Evolutionary conservation across 1,140 invertebrate genomes (phyloP).

Genomic region (Orchesella cincta): DNA sequence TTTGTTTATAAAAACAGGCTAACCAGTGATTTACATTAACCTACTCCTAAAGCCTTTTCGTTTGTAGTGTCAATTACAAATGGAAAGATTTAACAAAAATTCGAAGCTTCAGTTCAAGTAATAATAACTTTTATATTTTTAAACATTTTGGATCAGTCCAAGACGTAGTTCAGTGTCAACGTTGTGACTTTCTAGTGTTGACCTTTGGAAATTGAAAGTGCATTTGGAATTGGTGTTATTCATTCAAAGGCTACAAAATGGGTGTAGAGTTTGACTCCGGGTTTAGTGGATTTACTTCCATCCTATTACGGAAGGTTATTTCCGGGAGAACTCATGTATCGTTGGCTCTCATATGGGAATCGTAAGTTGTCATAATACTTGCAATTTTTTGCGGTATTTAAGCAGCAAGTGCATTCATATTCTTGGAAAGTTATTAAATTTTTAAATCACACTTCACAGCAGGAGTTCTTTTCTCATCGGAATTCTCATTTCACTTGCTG

Average conservation of each 20-base stretch:
- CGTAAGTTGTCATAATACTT: slow-evolving; percentile 59
- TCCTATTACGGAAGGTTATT: slow-evolving; percentile 88
- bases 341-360: slow-evolving; percentile 85
- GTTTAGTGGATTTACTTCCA: slow-evolving; percentile 68
- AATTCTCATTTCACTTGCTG: slow-evolving; percentile 92
- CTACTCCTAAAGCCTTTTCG: too few species aligned
- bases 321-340: slow-evolving; percentile 78
- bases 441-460: slow-evolving; percentile 63
- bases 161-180: too few species aligned
- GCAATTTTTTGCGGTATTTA: slow-evolving; percentile 20
- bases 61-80: too few species aligned
- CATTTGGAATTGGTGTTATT: background rate
- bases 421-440: slow-evolving; percentile 35
- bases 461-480: slow-evolving; percentile 75
- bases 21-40: background rate
- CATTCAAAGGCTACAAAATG: too few species aligned
- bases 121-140: background rate
- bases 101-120: background rate
- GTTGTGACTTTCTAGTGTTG: too few species aligned
- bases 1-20: too few species aligned
- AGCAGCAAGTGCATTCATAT: slow-evolving; percentile 1
- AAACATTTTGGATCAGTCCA: background rate
- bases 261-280: slow-evolving; percentile 50
- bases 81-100: too few species aligned
- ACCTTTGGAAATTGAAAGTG: background rate